Base-by-base conservation (phyloP, 1,140 invertebrate species). In the Sycophaga agraensis region DNA sequence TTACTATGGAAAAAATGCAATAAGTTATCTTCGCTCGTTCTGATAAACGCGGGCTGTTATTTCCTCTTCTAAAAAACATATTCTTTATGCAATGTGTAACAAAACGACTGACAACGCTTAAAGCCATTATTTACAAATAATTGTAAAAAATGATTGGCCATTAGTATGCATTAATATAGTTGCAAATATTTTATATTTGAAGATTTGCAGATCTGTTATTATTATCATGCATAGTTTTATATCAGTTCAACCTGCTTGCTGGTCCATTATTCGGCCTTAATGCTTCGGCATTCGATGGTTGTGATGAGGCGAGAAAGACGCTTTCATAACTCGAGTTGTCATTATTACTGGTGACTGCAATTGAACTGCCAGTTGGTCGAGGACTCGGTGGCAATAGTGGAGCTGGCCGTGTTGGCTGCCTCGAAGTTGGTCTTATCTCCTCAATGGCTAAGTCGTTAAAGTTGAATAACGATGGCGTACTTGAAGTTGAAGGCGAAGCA, bases 281-380 rank as follows among this genome's bases (percentile, higher is more conserved):
- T 1, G 45, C 1, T 17, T 70, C 69, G 11, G 53, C 65, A 0
- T n/a, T n/a, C n/a, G n/a, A n/a, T n/a, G n/a, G n/a, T n/a, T n/a
- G n/a, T n/a, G n/a, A n/a, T n/a, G n/a, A n/a, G n/a, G 59, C 75
- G 22, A 77, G 66, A 49, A 77, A 77, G 7, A 77, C 70, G 43
- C 72, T 77, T 39, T 77, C 75, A 53, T 77, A 77, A 19, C 73
- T 72, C 1, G 73, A 70, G 14, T 11, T 22, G 12, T n/a, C 8
- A 12, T 5, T 2, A 7, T 3, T 4, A 16, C n/a, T 4, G 1
- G 31, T 5, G 34, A 8, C 6, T 53, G 31, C 7, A 62, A 5
- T 17, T 4, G 5, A 6, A 11, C 28, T 31, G 28, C 28, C 11
- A 6, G 5, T 31, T 31, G 63, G 40, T 57, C 64, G 57, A 0